Evolutionary conservation across 2,888 invertebrate species (phyloP), one percentile per base, ranked within the genome.

Genomic region (Drosophila prolongata): DNA sequence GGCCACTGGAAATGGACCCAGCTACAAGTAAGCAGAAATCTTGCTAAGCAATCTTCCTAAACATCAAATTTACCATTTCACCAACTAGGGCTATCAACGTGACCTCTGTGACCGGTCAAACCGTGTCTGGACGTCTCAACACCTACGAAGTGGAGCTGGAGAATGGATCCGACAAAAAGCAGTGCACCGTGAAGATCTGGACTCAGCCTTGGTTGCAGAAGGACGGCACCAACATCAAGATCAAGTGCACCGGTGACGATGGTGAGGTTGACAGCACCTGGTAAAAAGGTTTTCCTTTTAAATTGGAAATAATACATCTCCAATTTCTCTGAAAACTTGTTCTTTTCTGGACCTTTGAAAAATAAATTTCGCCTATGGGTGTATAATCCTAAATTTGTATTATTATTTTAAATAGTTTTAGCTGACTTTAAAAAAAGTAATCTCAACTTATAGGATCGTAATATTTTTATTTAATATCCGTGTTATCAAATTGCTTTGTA

Each of bases 101-200:
- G 14, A 57, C 68, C 10, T 80, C 79, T 24, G 90, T 80, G 9
- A 77, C 79, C 1, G 49, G 27, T 5, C 90, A 90, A 61, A 55
- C 78, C 5, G 90, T 89, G n/a, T 27, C 88, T 19, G 89, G 89
- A 5, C 5, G 3, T 0, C 43, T 74, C 0, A 55, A 71, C 3
- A 66, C 55, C 27, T 89, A 80, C 47, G 70, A 74, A 4, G 83
- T 79, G 34, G 79, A 89, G 35, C 76, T 89, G 14, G 24, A 71
- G 19, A 71, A 76, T 35, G 70, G 56, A 6, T 13, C 71, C 1
- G 70, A 62, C 1, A 75, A 57, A 5, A 77, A 78, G 46, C 38
- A 77, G 42, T 80, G 79, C 50, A 68, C 68, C 0, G 68, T 90
- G 1, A 55, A 75, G 34, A 80, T 89, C 58, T 89, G 80, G 78